These are phyloP conservation scores for Lophura swinhoii DNA, from an alignment of 2,797 vertebrate species.

Conservation along the genomic window DNA sequence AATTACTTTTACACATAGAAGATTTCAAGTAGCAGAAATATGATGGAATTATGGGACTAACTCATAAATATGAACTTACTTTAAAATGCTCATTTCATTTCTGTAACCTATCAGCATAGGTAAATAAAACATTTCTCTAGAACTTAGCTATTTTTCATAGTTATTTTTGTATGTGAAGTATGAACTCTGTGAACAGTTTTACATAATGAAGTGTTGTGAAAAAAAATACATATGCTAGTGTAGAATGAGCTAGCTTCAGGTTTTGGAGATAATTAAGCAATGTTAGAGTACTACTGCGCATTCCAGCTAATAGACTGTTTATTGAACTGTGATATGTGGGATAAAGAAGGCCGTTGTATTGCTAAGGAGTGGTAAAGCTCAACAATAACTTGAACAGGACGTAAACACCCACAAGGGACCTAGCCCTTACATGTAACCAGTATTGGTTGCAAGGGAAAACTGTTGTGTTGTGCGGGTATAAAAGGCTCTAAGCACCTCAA, in stretches of 20 bases:
- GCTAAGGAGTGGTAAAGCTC: no score
- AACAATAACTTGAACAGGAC: no score
- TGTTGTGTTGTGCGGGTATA: no score
- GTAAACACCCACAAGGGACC: no score
- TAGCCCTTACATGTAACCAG: no score
- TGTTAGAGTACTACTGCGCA: accelerated
- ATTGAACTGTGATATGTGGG: neutral
- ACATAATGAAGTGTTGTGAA: neutral
- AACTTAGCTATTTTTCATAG: neutral
- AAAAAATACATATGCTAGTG: neutral
- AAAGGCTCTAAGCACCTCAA: no score
- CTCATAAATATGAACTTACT: neutral
- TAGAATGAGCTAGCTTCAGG: neutral
- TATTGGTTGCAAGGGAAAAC: no score
- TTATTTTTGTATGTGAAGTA: neutral
- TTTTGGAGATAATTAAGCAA: neutral
- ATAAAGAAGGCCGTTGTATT: no score
- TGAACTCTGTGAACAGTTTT: neutral
- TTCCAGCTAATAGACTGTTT: neutral
- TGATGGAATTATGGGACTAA: neutral
- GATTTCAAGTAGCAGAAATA: neutral
- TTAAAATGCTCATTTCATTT: neutral
- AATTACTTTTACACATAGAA: neutral
- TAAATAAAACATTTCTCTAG: neutral
- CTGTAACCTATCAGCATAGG: accelerated